Evolutionary conservation across 2,113 vertebrate species (phyloP).

Genomic region (Dasyprocta punctata): DNA sequence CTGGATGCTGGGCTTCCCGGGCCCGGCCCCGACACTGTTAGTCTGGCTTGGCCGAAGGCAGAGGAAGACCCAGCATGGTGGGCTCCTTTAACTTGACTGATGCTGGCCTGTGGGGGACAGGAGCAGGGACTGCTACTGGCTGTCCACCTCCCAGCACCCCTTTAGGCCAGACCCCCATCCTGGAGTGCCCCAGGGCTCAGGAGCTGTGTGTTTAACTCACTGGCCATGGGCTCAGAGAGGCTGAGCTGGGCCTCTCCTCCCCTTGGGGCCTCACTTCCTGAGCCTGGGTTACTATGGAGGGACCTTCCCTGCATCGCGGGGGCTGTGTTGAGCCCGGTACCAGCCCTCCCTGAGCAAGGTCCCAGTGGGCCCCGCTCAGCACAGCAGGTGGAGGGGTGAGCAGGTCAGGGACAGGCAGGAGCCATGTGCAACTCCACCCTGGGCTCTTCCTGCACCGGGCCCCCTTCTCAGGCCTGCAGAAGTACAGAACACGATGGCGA

Average conservation of each 20-base stretch:
- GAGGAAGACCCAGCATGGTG: background rate
- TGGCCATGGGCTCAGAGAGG: background rate
- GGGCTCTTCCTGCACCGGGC: background rate
- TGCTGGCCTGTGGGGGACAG: rapidly evolving
- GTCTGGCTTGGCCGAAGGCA: background rate
- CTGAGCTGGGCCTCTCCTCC: background rate
- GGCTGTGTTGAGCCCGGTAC: background rate
- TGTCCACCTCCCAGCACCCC: background rate
- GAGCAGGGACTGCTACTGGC: background rate
- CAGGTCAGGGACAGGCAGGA: too few species aligned
- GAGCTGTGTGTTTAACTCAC: background rate
- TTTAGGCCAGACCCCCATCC: background rate
- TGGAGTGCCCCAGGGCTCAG: background rate
- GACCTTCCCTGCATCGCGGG: background rate
- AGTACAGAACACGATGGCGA: background rate
- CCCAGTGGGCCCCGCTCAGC: background rate
- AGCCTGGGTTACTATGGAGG: background rate
- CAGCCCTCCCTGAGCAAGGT: background rate
- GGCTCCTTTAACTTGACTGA: too few species aligned
- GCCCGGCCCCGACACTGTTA: background rate
- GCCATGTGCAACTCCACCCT: too few species aligned
- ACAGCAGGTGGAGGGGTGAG: background rate
- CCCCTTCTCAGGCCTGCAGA: background rate
- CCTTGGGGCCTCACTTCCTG: background rate
- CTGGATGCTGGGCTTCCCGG: background rate